Evolutionary conservation across 2,888 invertebrate species (phyloP), one percentile per base, ranked within the genome.

Genomic region (Drosophila paramelanica): DNA sequence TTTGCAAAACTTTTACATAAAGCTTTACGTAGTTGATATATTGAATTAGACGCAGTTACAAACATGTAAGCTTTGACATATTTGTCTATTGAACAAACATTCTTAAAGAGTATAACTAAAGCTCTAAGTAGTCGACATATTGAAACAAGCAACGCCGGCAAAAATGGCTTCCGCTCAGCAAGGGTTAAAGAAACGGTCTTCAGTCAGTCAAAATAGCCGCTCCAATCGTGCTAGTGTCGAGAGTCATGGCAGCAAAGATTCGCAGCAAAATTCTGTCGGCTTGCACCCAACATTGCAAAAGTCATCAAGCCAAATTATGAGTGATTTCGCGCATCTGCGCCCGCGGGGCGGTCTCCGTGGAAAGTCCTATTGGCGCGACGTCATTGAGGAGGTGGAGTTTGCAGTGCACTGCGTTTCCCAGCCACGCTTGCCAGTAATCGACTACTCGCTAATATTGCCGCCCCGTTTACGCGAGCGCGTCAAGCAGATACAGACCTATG

Each of bases 401-500:
- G 66, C 65, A 0, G 74, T 89, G 5, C 71, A 77, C 2, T 81
- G 89, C 8, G 59, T 52, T 10, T 57, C 70, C 2, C 60, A 68
- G 36, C 89, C 87, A 8, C 87, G 64, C 13, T 42, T 85, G 25
- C 85, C 85, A 2, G 47, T 71, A 25, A 73, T 87, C 10, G 91
- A 92, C 56, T 91, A 89, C 41, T 90, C 91, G 1, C 47, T 88
- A n/a, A 87, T 91, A 0, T 50, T 92, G 43, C 92, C 92, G 0
- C 73, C 77, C 8, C 76, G 74, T 14, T 65, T 92, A 8, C 79
- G 89, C 0, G 80, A 88, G 17, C 80, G 92, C 14, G 91, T 92
- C 0, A 72, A 85, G 23, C 85, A 89, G 61, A 90, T 92, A 31
- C 81, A 92, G 52, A 73, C 86, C 3, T 80, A 92, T 13, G 89